Percentiles rank a stretch among this genome's conserved stretches.
These are phyloP conservation scores for Mormoops blainvillei DNA, from an alignment of 2,113 vertebrate species.

Conservation along the genomic window DNA sequence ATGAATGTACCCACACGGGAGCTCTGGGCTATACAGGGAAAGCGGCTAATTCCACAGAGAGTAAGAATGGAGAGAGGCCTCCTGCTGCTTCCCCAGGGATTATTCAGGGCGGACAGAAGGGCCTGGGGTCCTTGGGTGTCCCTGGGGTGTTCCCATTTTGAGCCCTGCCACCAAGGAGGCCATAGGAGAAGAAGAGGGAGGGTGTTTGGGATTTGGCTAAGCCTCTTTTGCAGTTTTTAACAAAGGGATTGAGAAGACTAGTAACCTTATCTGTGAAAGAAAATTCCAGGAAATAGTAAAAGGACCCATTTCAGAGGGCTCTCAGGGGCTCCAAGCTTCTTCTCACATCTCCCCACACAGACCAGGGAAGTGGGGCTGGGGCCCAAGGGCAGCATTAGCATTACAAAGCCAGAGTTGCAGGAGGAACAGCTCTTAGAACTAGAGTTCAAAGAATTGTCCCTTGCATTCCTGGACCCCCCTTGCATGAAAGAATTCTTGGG, in stretches of 20 bases:
- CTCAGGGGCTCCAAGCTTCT: background rate
- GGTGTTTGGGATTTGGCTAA: background rate
- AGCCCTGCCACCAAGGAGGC: background rate
- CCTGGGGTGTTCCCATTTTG: background rate
- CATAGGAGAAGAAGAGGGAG: background rate
- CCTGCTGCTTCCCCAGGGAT: background rate
- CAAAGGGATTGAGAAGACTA: background rate
- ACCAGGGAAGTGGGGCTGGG: background rate
- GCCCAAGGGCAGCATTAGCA: background rate
- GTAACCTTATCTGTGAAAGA: constrained; percentile 41
- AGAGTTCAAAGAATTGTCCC: background rate
- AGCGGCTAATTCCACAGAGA: background rate
- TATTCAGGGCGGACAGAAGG: background rate
- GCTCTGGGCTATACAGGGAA: background rate
- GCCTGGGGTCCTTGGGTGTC: background rate
- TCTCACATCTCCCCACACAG: background rate
- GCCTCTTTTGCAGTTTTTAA: background rate
- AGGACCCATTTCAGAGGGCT: background rate
- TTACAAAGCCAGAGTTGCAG: background rate
- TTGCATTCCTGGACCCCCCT: background rate
- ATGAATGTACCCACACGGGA: background rate
- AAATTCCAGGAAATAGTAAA: constrained; percentile 22
- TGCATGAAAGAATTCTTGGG: background rate
- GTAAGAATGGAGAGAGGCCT: background rate
- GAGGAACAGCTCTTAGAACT: background rate